A percentile compares a stretch with the other conserved stretches of the same genome.
These are phyloP conservation scores for Anorthoa munda DNA, from an alignment of 2,888 invertebrate species.

Conservation along the genomic window DNA sequence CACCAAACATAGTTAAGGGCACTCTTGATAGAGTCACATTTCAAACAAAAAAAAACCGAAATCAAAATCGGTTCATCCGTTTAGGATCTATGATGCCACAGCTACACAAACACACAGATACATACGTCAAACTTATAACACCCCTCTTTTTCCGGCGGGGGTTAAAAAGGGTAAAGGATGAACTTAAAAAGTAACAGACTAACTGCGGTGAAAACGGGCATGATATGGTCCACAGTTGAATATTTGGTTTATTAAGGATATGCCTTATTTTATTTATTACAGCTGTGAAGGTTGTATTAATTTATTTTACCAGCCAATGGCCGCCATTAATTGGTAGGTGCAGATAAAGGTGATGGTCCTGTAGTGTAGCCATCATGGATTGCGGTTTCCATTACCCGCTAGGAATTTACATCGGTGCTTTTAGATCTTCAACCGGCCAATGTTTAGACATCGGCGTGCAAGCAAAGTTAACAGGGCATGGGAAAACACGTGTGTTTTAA, in stretches of 20 bases:
- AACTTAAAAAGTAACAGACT: neutral
- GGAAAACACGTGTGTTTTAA: conserved; percentile 44
- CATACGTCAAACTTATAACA: no score
- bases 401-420: neutral
- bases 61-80: no score
- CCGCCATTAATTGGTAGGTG: neutral
- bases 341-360: neutral
- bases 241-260: no score
- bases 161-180: neutral
- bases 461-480: conserved; percentile 18
- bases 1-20: no score
- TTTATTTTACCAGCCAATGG: neutral
- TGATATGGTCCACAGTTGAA: no score
- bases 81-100: no score
- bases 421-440: neutral
- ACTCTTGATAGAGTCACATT: no score
- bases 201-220: no score
- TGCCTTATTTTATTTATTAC: no score
- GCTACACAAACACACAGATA: no score
- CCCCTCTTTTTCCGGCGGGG: no score
- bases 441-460: neutral
- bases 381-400: neutral
- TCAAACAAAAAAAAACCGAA: no score
- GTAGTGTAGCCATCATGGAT: neutral
- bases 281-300: neutral